Percentiles rank a stretch among this genome's conserved stretches.
These are phyloP conservation scores for Callochromis pleurospilus DNA, from an alignment of 2,113 vertebrate genomes.

Conservation along the genomic window DNA sequence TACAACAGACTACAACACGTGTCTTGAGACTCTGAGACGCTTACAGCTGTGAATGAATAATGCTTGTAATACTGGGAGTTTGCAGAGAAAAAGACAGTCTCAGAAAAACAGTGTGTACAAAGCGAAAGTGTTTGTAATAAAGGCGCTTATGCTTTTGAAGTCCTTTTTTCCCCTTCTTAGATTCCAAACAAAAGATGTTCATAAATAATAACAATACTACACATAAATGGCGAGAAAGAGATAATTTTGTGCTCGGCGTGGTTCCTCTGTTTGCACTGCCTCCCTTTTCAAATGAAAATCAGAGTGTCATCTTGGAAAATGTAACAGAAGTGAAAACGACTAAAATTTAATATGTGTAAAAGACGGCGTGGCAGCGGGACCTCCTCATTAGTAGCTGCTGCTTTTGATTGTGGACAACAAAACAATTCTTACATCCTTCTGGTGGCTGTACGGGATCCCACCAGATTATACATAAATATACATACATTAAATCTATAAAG, in stretches of 20 bases:
- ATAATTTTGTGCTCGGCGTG: background rate
- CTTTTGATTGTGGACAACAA: background rate
- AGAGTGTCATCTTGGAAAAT: background rate
- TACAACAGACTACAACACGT: background rate
- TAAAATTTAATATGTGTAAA: background rate
- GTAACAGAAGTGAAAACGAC: background rate
- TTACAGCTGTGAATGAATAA: background rate
- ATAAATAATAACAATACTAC: background rate
- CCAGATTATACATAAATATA: background rate
- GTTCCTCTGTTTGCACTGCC: background rate
- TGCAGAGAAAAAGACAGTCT: background rate
- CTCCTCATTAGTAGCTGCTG: background rate
- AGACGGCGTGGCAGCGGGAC: fast-evolving
- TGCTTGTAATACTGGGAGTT: background rate
- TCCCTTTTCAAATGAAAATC: background rate
- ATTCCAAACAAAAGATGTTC: background rate
- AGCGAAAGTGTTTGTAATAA: background rate
- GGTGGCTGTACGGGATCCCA: background rate
- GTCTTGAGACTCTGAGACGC: background rate
- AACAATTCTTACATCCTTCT: background rate
- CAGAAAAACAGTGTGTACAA: background rate
- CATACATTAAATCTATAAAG: background rate
- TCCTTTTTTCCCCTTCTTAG: fast-evolving
- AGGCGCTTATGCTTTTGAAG: background rate
- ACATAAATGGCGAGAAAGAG: background rate